Base-by-base conservation (phyloP, 2,888 invertebrate species). In the Troglohyphantes excavatus region DNA sequence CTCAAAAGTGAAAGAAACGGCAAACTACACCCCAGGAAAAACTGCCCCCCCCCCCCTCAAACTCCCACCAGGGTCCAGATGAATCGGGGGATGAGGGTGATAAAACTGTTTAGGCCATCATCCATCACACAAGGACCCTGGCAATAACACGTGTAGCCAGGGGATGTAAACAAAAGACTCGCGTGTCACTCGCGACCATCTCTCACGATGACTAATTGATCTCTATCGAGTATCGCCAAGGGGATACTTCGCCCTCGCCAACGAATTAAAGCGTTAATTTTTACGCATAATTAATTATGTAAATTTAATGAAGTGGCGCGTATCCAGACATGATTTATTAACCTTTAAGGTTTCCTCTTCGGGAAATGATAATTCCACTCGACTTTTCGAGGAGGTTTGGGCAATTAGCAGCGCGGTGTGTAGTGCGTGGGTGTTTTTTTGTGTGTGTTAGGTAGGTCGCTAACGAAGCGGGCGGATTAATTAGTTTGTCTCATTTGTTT, bases 271-370 rank as follows among this genome's bases (percentile, higher is more conserved):
- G 87, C 79, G 87, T 87, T 87, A 87, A 87, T 87, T 87, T 87
- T 87, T 87, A 87, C 79, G 87, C 87, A 87, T 87, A 87, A 87
- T 87, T 87, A 87, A 87, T 87, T 87, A 87, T 87, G 87, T 79
- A 87, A 87, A 87, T 87, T 87, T 87, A 87, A 87, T 87, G 87
- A 87, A 87, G 87, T 79, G 87, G 85, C 67, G 85, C 78, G 78
- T 33, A 68, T 23, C 83, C 26, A 43, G 76, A 53, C 85, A 86
- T 86, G 85, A 86, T 86, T 86, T 86, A 86, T 86, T 86, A 86
- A 78, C 68, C 85, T 86, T 86, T 78, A 78, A 86, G 85, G 85
- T 84, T 84, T 67, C 19, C 76, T 43, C 75, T 75, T 75, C 75
- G 67, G 84, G 85, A 86, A 86, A 86, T 86, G 85, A 86, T 86